Evolutionary conservation across 2,113 vertebrate species (phyloP), one percentile per base, ranked within the genome.

Genomic region (Syngnathus scovelli): DNA sequence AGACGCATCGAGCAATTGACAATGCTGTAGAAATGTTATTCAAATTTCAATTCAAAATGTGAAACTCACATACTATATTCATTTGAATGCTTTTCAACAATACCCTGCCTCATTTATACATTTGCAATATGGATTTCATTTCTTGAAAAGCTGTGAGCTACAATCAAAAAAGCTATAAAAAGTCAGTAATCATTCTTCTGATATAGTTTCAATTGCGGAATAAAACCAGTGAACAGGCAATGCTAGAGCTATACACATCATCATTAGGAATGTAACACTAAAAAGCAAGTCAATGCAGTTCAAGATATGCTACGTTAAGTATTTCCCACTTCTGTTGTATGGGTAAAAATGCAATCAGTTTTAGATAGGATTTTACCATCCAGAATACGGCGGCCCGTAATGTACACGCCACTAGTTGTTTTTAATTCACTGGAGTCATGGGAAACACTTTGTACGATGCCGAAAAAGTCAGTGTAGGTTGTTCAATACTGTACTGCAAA

Each of bases 361-460:
- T 52, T 21, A 10, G 9, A 33, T 33, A 33, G 2, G 27, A 33
- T 33, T 33, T 33, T 33, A 33, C 3, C 3, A 33, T 33, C 27
- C 27, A 3, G 27, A 33, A 33, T 33, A 33, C 44, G n/a, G 6
- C n/a, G 15, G 48, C 48, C n/a, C 54, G 8, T 55, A 12, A 55
- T 0, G 12, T 15, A 33, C 6, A 56, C 15, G 27, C 6, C 27
- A 36, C 16, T 36, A 4, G 15, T 80, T 78, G 77, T 74, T 63
- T 87, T 86, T 76, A 86, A 85, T 87, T 90, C 77, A 85, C 82
- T 77, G 83, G 81, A 88, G 85, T 85, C 81, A 90, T 91, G 90
- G 90, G 89, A 91, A 93, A 92, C 86, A 87, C 90, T 92, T 93
- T 92, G 89, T 88, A 92, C 27, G 90, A 93, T 92, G 91, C 92